A percentile compares a stretch with the other conserved stretches of the same genome.
Evolutionary conservation across 1,140 invertebrate species (phyloP).

Genomic region (Pissodes strobi): DNA sequence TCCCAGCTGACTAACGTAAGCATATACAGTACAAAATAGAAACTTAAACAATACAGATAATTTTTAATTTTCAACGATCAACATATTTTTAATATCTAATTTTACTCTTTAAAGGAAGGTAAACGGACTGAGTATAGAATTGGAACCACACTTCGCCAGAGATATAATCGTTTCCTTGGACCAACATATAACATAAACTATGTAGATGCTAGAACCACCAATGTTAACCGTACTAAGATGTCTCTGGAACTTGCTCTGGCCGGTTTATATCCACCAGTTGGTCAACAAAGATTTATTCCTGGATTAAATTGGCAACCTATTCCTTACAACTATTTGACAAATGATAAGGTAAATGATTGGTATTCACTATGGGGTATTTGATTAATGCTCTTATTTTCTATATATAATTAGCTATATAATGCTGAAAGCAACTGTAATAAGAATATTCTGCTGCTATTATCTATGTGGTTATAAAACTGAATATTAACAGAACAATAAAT

Average conservation of each 20-base stretch:
- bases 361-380: no score
- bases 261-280: slow-evolving; percentile 60
- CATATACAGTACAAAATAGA: no score
- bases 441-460: no score
- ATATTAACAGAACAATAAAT: no score
- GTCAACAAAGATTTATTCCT: slow-evolving; percentile 54
- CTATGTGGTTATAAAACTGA: no score
- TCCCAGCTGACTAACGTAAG: slow-evolving; percentile 26
- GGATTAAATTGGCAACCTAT: slow-evolving; percentile 63
- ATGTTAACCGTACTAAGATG: slow-evolving; percentile 64
- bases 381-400: no score
- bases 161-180: slow-evolving; percentile 65
- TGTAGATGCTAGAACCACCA: slow-evolving; percentile 54
- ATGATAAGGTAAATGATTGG: slow-evolving; percentile 8
- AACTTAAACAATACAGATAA: no score
- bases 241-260: slow-evolving; percentile 61
- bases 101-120: slow-evolving; percentile 18
- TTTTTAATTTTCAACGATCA: no score
- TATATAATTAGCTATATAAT: no score
- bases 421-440: no score
- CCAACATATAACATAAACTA: slow-evolving; percentile 56
- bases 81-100: no score
- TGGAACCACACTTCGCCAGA: slow-evolving; percentile 64
- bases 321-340: slow-evolving; percentile 50
- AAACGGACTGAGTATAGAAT: slow-evolving; percentile 61